Evolutionary conservation across 2,888 invertebrate species (phyloP).

Genomic region (Lasioglossum zephyrum): DNA sequence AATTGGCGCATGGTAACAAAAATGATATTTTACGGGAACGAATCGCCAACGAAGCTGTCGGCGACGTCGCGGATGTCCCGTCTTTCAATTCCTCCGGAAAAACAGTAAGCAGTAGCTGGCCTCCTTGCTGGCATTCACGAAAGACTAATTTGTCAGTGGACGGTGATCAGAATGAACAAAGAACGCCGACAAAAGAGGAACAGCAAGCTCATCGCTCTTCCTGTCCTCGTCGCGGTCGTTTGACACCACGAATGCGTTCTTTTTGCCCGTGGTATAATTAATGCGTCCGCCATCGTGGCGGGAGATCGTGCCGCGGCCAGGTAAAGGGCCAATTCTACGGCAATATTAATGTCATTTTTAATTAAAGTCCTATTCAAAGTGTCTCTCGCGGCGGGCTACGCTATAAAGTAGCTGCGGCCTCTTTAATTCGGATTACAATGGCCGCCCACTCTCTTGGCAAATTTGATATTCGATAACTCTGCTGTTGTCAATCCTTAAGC

Average conservation of each 20-base stretch:
- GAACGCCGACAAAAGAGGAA: slow-evolving; percentile 50
- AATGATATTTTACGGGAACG: background rate
- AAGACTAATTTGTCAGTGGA: slow-evolving; percentile 61
- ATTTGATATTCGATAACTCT: slow-evolving; percentile 1
- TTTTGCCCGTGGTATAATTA: slow-evolving; percentile 54
- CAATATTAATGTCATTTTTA: slow-evolving; percentile 77
- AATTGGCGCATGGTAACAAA: background rate
- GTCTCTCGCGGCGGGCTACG: background rate
- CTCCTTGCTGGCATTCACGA: slow-evolving; percentile 9
- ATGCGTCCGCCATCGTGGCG: slow-evolving; percentile 39
- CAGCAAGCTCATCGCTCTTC: slow-evolving; percentile 33
- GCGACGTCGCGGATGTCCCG: background rate
- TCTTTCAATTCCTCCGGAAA: slow-evolving; percentile 21
- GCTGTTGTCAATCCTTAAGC: background rate
- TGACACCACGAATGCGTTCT: slow-evolving; percentile 50
- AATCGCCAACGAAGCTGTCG: background rate
- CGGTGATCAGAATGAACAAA: slow-evolving; percentile 62
- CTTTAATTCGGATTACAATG: slow-evolving; percentile 22
- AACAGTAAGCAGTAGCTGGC: slow-evolving; percentile 10
- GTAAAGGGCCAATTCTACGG: slow-evolving; percentile 69
- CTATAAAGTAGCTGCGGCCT: background rate
- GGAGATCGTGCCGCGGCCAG: slow-evolving; percentile 44
- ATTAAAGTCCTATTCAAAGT: slow-evolving; percentile 72
- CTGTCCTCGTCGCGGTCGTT: slow-evolving; percentile 37
- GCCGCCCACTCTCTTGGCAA: background rate